Percentiles rank a stretch among this genome's conserved stretches.
phyloP scores from a whole-genome alignment of 2,888 invertebrate species.

The Catocala fraxini region DNA sequence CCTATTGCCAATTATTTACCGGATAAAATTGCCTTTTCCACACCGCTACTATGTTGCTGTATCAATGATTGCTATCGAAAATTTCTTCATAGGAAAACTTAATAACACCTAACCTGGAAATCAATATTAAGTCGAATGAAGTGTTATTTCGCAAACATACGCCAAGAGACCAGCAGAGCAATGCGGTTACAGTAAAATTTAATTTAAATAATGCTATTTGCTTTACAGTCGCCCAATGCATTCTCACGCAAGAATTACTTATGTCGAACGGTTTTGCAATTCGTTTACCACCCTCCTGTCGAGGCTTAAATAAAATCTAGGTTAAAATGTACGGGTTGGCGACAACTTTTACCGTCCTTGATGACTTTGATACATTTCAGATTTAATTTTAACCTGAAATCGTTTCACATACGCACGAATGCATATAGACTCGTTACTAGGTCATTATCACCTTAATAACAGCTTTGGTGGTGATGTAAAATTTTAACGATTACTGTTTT shows the following conservation, averaged over 20 bases:
- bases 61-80: too few species aligned
- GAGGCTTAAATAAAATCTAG: constrained; percentile 48
- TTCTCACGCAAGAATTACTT: constrained; percentile 26
- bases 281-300: constrained; percentile 39
- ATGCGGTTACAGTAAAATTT: background rate
- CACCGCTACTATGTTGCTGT: too few species aligned
- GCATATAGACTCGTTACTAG: constrained; percentile 23
- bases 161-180: background rate
- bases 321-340: constrained; percentile 54
- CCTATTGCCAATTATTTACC: too few species aligned
- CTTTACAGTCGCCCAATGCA: background rate
- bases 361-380: constrained; percentile 53
- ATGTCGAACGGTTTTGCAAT: constrained; percentile 46
- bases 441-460: constrained; percentile 45
- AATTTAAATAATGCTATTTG: background rate
- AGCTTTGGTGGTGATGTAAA: constrained; percentile 25
- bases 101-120: too few species aligned
- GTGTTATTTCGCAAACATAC: too few species aligned
- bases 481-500: constrained; percentile 19
- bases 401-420: constrained; percentile 11
- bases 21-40: too few species aligned
- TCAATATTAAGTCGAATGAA: too few species aligned
- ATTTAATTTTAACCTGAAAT: constrained; percentile 35
- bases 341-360: constrained; percentile 69
- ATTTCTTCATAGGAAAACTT: too few species aligned